Evolutionary conservation across 37 sponge, comb jelly and placozoan genomes (phyloP), one percentile per base, ranked within the genome.

Genomic region (Haliclona indistincta): DNA sequence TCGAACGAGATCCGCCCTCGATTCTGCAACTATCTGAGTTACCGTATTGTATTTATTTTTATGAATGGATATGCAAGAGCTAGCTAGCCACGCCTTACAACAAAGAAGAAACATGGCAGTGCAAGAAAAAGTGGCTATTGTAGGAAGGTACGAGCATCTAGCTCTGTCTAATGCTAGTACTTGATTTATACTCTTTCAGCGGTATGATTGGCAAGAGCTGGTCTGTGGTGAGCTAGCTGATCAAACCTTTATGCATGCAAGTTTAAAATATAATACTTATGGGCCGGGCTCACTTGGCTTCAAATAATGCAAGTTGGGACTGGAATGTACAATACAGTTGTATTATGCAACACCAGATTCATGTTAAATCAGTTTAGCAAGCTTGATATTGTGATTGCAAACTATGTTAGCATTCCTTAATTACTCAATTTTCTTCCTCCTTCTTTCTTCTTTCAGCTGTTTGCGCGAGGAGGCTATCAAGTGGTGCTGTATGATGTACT

Each of bases 131-230:
- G 82, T 82, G 4, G 62, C 84, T 22, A 74, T 83, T 4, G 73
- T 85, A 55, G 91, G 82, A 38, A 90, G 86, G 86, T 71, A 55
- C 17, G 28, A 49, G 11, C 4, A 39, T 61, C n/a, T 74, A 40
- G 38, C 35, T n/a, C 39, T 41, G 15, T 63, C 54, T 47, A 63
- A 35, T 23, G 33, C 5, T 36, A 1, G 17, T 56, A 10, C 3
- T 55, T 26, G 35, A 34, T 69, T 68, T 17, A 26, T 70, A 51
- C 32, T 8, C 11, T 15, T 71, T 54, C 68, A 93, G 94, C 64
- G 96, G 92, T 40, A 64, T 91, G 1, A 96, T 91, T 62, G 96
- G 96, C 39, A 67, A 89, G 29, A 70, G 87, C 32, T 96, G 97
- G 97, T 86, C 93, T 3, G 63, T 78, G 45, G 89, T 88, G 38